Evolutionary conservation across 2,888 invertebrate genomes (phyloP), one percentile per base, ranked within the genome.

Genomic region (Drosophila yooni): DNA sequence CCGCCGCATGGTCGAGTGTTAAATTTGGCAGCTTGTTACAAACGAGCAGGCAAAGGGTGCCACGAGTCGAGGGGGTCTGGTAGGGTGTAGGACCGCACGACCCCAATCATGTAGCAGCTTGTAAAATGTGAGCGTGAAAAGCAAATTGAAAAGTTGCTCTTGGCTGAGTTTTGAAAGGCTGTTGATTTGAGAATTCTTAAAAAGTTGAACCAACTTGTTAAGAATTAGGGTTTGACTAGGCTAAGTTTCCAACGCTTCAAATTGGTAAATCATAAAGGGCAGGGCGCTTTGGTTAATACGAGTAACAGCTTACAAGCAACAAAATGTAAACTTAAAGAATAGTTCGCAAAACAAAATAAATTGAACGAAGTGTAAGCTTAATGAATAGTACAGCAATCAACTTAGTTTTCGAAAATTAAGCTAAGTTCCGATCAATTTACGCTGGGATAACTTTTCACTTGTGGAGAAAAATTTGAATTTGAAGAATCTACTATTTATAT

Each of bases 71-170:
- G 7, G 33, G 31, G 31, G 15, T 13, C 11, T 15, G 43, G 38
- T 33, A 48, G 59, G 34, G 61, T 36, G 57, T 54, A 52, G 70
- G 65, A 56, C 34, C 65, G 68, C 67, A 64, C 79, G 83, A 84
- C 87, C 84, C 89, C 89, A 84, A 84, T 84, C 84, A 87, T 84
- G 84, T 84, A 87, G 84, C 84, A 84, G 84, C 84, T 84, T 84
- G 84, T 89, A 76, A 86, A 84, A 89, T 76, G 86, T 57, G 76
- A 83, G 87, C 74, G 89, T 83, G 81, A 81, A 83, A 81, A 81
- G 78, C 76, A 84, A 84, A 84, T 86, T 86, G 87, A 83, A 84
- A 84, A 87, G 69, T 89, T 88, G 54, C 31, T 68, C 67, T 64
- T 58, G 62, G 67, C 57, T 56, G 78, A 52, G 65, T 73, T 73